Base-by-base conservation (phyloP, 2,888 invertebrate species). In the Drosophila hamatofila region DNA sequence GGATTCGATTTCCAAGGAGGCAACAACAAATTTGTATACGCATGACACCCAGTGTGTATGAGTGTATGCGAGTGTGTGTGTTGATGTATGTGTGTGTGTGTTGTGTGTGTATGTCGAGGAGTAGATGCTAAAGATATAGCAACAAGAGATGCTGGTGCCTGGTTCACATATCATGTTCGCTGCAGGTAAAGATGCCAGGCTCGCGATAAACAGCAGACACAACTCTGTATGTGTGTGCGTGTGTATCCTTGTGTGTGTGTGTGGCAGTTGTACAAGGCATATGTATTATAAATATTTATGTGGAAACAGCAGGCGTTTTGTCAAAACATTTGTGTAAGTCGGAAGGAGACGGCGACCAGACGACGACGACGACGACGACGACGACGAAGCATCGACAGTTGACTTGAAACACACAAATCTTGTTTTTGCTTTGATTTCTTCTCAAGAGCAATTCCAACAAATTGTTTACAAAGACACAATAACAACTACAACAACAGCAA, bases 281-380 rank as follows among this genome's bases (percentile, higher is more conserved):
- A 88, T 81, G 35, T 35, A 88, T 90, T 86, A 90, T 91, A 91
- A 91, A 91, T 91, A 91, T 90, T 91, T 91, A 90, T 85, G 75
- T 89, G 78, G 79, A 86, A 89, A 87, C 91, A 91, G 91, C 91
- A 89, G 91, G 91, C 91, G 89, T 89, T 91, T 91, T 91, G 91
- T 91, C 91, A 91, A 86, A 91, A 91, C 88, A 91, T 91, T 91
- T 91, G 89, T 88, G 81, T 78, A 82, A 81, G 82, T 69, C 77
- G 65, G 60, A 70, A 79, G 78, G 68, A 71, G 78, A 78, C 72
- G 58, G 46, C 62, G 49, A 18, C 42, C 66, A 46, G 51, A 51
- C 51, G 21, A 16, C 25, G 46, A 4, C 25, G 46, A 4, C 27
- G 27, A 6, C 27, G 27, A 5, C 27, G 49, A 33, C 49, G 18